Base-by-base conservation (phyloP, 2,888 invertebrate species). In the Biston betularia region DNA sequence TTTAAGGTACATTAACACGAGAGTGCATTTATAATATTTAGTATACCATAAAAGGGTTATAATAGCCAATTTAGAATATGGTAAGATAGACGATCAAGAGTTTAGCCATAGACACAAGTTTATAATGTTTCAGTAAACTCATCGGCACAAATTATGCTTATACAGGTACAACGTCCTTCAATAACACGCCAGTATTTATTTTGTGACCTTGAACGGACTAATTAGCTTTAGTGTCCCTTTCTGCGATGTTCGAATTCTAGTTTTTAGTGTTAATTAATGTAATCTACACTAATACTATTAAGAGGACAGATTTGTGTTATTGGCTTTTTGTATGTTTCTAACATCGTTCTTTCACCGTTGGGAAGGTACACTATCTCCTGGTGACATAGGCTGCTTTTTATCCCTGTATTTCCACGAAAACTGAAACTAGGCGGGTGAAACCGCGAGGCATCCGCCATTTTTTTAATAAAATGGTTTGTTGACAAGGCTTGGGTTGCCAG, bases 21-120 rank as follows among this genome's bases (percentile, higher is more conserved):
- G 33, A 35, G 58, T 53, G 45, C 59, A 60, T 56, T 57, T 58
- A 63, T 44, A 59, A 63, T 63, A 68, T 63, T 68, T 55, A 63
- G 58, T 55, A 55, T 24, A 49, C 45, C 9, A 55, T 67, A 55
- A 59, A 45, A 42, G 45, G 58, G 54, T 46, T n/a, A 55, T 68
- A 63, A 68, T 63, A 53, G 62, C 38, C 55, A 58, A 62, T 66
- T 63, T 56, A 56, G 60, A 49, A 60, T 44, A 38, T 42, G 59
- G 34, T 33, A 38, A 46, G 10, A 14, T 46, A 14, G 7, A 15
- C n/a, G 45, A 14, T 38, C 38, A 8, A 38, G 38, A 38, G 6
- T 10, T 42, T 42, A 4, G 6, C 8, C 14, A 45, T 44, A 44
- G 44, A 44, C 46, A 5, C 6, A 8, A 6, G 14, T 6, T 1